Percentiles rank a stretch among this genome's conserved stretches.
These are phyloP conservation scores for Dinocampus coccinellae DNA, from an alignment of 2,888 invertebrate genomes.

Conservation along the genomic window DNA sequence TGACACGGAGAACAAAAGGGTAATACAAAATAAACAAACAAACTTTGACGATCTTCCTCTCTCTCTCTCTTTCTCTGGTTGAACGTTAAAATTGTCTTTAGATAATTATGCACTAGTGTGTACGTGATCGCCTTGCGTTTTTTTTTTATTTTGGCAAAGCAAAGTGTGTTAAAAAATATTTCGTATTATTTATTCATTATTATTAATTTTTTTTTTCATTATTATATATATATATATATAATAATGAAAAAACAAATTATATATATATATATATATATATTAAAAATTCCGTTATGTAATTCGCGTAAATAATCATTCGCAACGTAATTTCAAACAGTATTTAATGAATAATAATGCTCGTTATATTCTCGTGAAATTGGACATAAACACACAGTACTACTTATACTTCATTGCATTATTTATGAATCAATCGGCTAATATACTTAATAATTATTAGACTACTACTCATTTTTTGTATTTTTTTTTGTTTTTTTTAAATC, in stretches of 20 bases:
- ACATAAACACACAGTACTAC: slow-evolving; percentile 70
- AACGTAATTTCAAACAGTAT: slow-evolving; percentile 64
- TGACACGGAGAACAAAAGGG: not conserved
- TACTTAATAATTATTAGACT: slow-evolving; percentile 70
- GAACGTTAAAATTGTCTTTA: not conserved
- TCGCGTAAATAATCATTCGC: slow-evolving; percentile 57
- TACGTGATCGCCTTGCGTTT: not conserved
- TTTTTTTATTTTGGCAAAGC: slow-evolving; percentile 8
- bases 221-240: slow-evolving; percentile 36
- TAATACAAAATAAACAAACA: not conserved
- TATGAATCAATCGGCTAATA: slow-evolving; percentile 69
- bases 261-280: slow-evolving; percentile 39
- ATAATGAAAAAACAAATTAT: too few species aligned
- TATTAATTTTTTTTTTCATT: slow-evolving; percentile 35
- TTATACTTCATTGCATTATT: slow-evolving; percentile 67
- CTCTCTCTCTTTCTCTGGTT: too few species aligned
- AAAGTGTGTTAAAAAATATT: slow-evolving; percentile 5
- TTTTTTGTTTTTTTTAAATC: slow-evolving; percentile 60
- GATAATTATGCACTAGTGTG: slow-evolving; percentile 2
- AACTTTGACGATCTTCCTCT: not conserved
- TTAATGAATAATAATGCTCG: slow-evolving; percentile 67
- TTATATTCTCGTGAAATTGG: slow-evolving; percentile 69
- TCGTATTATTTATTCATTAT: slow-evolving; percentile 6
- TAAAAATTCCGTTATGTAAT: slow-evolving; percentile 41
- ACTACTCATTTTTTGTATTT: slow-evolving; percentile 49